A percentile compares a stretch with the other conserved stretches of the same genome.
Evolutionary conservation across 2,888 invertebrate species (phyloP).

Genomic region (Diloba caeruleocephala): DNA sequence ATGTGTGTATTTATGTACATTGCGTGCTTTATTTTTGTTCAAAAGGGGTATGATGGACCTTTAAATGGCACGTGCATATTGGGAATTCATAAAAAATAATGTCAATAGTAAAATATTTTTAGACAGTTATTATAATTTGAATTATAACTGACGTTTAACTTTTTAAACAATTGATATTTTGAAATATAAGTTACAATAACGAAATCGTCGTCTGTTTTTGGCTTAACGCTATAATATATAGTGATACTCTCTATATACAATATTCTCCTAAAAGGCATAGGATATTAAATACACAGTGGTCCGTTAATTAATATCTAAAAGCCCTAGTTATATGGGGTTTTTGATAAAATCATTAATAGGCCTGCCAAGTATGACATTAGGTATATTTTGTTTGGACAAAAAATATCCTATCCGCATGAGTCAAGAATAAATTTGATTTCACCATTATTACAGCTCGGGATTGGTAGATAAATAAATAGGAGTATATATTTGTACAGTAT

Average conservation of each 20-base stretch:
- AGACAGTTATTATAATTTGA: constrained; percentile 33
- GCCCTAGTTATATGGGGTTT: constrained; percentile 59
- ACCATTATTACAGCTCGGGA: too few species aligned
- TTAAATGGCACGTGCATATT: too few species aligned
- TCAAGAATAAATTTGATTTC: too few species aligned
- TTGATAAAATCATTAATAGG: constrained; percentile 54
- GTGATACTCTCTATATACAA: constrained; percentile 69
- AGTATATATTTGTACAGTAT: too few species aligned
- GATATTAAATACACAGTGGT: constrained; percentile 80
- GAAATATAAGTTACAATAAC: constrained; percentile 56
- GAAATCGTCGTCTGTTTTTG: constrained; percentile 60
- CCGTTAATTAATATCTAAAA: constrained; percentile 70
- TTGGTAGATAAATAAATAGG: too few species aligned
- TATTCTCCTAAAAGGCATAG: constrained; percentile 76
- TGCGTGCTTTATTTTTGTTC: background rate
- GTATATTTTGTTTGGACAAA: background rate
- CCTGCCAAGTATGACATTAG: background rate
- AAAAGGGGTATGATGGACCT: too few species aligned
- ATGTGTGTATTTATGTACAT: background rate
- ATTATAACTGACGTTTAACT: constrained; percentile 26
- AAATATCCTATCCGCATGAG: too few species aligned
- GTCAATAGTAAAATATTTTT: too few species aligned
- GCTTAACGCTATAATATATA: constrained; percentile 55
- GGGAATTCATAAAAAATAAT: too few species aligned
- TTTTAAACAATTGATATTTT: constrained; percentile 38